Conservation (phyloP, 2,888 invertebrate species). For the Drosophila peninsularis region DNA sequence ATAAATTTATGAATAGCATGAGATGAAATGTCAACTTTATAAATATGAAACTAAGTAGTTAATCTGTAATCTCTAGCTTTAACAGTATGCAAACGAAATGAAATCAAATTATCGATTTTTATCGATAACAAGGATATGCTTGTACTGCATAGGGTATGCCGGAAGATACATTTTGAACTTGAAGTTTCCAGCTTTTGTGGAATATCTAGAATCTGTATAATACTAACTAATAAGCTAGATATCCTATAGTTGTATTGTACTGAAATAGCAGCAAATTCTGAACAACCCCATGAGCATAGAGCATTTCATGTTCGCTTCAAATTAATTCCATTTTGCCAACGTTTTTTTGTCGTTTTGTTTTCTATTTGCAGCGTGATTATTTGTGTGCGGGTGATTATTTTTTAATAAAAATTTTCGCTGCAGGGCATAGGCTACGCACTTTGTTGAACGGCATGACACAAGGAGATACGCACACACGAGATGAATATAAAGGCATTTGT, state of each 20-base stretch:
- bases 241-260: neutral
- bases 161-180: too few species aligned
- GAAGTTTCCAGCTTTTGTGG: too few species aligned
- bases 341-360: conserved; percentile 3
- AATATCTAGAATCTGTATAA: too few species aligned
- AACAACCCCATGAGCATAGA: neutral
- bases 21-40: too few species aligned
- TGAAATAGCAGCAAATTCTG: neutral
- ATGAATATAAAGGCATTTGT: conserved; percentile 55
- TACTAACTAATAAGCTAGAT: neutral
- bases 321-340: neutral
- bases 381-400: conserved; percentile 69
- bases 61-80: too few species aligned
- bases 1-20: too few species aligned
- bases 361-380: conserved; percentile 26
- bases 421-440: conserved; percentile 76
- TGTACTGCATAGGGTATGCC: too few species aligned
- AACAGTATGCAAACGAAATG: too few species aligned
- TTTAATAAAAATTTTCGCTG: conserved; percentile 71
- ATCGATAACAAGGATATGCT: too few species aligned
- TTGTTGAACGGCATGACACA: conserved; percentile 76
- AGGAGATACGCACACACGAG: conserved; percentile 32
- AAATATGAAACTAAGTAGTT: too few species aligned
- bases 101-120: too few species aligned
- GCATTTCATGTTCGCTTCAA: conserved; percentile 9